A percentile compares a stretch with the other conserved stretches of the same genome.
phyloP scores from a whole-genome alignment of 2,888 invertebrate species.

The Gisinianus flammeolus region DNA sequence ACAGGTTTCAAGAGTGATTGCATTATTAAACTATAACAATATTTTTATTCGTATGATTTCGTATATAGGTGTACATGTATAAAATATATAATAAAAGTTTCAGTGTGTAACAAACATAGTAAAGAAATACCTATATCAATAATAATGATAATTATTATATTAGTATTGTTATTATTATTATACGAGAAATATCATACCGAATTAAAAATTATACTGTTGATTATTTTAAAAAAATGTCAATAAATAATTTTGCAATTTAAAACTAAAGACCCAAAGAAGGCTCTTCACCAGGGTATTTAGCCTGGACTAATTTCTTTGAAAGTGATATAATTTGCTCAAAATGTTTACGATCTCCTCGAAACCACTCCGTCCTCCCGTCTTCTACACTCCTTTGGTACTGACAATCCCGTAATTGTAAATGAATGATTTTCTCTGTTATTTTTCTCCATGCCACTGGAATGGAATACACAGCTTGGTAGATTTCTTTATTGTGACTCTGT shows the following conservation, averaged over 20 bases:
- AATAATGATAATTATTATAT: no score
- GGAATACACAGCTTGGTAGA: constrained; percentile 8
- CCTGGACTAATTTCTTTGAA: constrained; percentile 4
- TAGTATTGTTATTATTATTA: no score
- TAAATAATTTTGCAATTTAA: background rate
- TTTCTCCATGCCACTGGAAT: constrained; percentile 34
- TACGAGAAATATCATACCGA: no score
- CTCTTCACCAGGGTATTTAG: constrained; percentile 36
- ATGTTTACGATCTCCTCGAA: constrained; percentile 22
- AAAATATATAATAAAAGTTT: no score
- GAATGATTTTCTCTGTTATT: constrained; percentile 42
- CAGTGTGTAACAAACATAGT: no score
- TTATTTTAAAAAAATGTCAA: no score
- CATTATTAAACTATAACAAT: no score
- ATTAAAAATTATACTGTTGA: no score
- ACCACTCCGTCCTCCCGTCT: constrained; percentile 47
- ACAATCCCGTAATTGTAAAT: constrained; percentile 31
- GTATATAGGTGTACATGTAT: no score
- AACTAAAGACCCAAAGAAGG: background rate
- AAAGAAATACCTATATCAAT: no score
- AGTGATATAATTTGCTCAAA: constrained; percentile 32
- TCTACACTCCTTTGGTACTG: constrained; percentile 12
- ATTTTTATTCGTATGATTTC: no score
- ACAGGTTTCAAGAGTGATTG: no score
- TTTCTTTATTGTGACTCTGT: constrained; percentile 35